Percentiles rank a stretch among this genome's conserved stretches.
Conservation (phyloP, 2,888 invertebrate species). For the Agriopis marginaria region DNA sequence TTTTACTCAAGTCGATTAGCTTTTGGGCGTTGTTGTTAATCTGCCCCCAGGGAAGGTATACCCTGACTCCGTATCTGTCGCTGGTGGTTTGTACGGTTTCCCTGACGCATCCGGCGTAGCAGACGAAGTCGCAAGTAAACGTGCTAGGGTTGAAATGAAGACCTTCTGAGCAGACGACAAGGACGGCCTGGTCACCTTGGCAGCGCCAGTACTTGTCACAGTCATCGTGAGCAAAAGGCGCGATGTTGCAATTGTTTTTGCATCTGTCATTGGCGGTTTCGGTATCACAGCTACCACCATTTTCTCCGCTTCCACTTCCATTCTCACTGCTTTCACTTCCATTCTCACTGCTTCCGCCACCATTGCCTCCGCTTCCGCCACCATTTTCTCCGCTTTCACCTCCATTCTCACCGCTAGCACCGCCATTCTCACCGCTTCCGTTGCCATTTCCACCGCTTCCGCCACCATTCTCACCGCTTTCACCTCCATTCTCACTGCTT, state of each 20-base stretch:
- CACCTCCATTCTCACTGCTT: constrained; percentile 20
- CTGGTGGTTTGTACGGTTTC: constrained; percentile 52
- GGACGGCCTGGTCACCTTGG: constrained; percentile 53
- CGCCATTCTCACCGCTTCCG: not conserved
- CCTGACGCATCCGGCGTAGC: constrained; percentile 65
- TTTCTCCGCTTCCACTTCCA: constrained; percentile 24
- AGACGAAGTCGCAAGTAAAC: constrained; percentile 69
- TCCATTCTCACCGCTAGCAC: constrained; percentile 17
- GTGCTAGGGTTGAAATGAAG: constrained; percentile 69
- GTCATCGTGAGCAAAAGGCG: constrained; percentile 71
- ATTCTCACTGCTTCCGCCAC: constrained; percentile 18
- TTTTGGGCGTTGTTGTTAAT: constrained; percentile 46
- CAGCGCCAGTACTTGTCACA: constrained; percentile 78
- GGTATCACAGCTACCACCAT: constrained; percentile 40
- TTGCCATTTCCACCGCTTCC: constrained; percentile 32
- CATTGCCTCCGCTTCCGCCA: constrained; percentile 14
- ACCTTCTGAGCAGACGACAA: constrained; percentile 69
- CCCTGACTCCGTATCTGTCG: constrained; percentile 55
- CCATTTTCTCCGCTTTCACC: constrained; percentile 17
- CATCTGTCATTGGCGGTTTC: constrained; percentile 47
- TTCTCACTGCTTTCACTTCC: constrained; percentile 20
- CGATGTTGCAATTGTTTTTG: constrained; percentile 61
- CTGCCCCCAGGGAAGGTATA: constrained; percentile 66
- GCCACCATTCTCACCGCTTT: constrained; percentile 31
- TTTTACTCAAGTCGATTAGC: constrained; percentile 8